Conservation (phyloP, 2,113 vertebrate species). For the Fulmarus glacialis region DNA sequence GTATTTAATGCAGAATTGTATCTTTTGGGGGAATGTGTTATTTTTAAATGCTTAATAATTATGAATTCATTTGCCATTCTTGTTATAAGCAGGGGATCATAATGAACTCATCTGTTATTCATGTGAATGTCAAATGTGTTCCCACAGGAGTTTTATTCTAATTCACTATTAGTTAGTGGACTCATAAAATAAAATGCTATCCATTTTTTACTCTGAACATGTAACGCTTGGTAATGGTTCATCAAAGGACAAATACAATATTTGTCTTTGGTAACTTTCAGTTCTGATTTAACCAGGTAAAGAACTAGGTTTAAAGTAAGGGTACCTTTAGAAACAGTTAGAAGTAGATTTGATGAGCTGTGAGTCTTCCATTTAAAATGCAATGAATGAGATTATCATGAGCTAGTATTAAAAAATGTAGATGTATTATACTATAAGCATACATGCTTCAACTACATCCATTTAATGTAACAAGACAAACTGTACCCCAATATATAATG, state of each 20-base stretch:
- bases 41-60: slow-evolving; percentile 76
- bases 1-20: slow-evolving; percentile 34
- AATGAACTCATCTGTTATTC: slow-evolving; percentile 74
- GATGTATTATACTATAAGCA: not conserved
- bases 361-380: not conserved
- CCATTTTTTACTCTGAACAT: slow-evolving; percentile 52
- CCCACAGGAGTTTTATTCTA: slow-evolving; percentile 69
- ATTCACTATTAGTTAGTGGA: slow-evolving; percentile 68
- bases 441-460: not conserved
- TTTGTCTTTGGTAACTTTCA: slow-evolving; percentile 29
- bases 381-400: slow-evolving; percentile 3
- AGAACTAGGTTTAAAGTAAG: not conserved
- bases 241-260: slow-evolving; percentile 34
- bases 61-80: slow-evolving; percentile 74
- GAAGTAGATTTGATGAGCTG: not conserved
- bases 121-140: slow-evolving; percentile 64
- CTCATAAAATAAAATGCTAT: slow-evolving; percentile 66
- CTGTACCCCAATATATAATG: not conserved
- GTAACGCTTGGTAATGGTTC: slow-evolving; percentile 42
- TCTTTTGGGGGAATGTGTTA: slow-evolving; percentile 63
- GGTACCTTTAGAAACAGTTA: slow-evolving; percentile 3
- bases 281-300: slow-evolving; percentile 12
- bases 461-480: not conserved
- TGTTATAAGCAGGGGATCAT: slow-evolving; percentile 65
- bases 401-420: not conserved